Percentiles rank a stretch among this genome's conserved stretches.
phyloP scores from a whole-genome alignment of 2,797 vertebrate species.

The Rhyacichthys aspro region DNA sequence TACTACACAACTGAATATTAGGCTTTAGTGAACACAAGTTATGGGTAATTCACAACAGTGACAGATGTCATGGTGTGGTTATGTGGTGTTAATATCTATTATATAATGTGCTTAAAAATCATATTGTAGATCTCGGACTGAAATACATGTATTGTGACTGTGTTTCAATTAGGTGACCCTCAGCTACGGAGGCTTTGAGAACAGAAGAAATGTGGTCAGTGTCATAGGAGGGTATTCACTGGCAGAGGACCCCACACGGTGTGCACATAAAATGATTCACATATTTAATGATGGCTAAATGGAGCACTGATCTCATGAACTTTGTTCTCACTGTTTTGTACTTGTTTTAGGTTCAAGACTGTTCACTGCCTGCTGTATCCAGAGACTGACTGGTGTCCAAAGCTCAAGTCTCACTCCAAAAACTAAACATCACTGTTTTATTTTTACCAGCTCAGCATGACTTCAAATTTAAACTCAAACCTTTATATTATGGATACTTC shows the following conservation, averaged over 20 bases:
- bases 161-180: constrained; percentile 85
- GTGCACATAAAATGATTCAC: no score
- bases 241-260: constrained; percentile 90
- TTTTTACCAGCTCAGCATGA: neutral
- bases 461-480: constrained; percentile 39
- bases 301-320: neutral
- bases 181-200: constrained; percentile 95
- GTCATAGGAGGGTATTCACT: constrained; percentile 86
- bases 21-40: neutral
- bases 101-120: neutral
- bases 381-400: constrained; percentile 89
- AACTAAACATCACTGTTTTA: constrained; percentile 7
- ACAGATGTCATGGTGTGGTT: no score
- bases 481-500: no score
- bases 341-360: constrained; percentile 86
- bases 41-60: no score
- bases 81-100: no score
- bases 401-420: constrained; percentile 28
- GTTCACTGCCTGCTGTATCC: constrained; percentile 93
- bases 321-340: neutral
- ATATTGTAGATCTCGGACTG: neutral
- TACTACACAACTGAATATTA: neutral
- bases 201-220: constrained; percentile 89
- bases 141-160: neutral
- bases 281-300: neutral